Evolutionary conservation across 2,113 vertebrate species (phyloP), one percentile per base, ranked within the genome.

Genomic region (Ia io): DNA sequence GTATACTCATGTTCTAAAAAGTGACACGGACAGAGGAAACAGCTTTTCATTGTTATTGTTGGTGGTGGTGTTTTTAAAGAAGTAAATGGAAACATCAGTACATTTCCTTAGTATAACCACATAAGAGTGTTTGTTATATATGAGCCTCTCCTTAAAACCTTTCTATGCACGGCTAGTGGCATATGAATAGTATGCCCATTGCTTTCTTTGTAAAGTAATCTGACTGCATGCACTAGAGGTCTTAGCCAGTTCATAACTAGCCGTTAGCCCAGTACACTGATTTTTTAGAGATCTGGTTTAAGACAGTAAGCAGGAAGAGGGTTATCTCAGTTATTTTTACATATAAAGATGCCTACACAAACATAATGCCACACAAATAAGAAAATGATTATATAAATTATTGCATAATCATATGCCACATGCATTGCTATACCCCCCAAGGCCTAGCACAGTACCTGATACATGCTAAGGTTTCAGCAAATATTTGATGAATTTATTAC

Each of bases 281-380:
- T n/a, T 77, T 77, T 67, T 90, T 85, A 90, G n/a, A 94, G 77
- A 93, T 56, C n/a, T 63, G 53, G 12, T 37, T 86, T 69, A 93
- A 79, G 17, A 83, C 23, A 47, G 51, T 5, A 78, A 51, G 23
- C n/a, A 80, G 9, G 37, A 91, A 65, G 12, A 95, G 25, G 25
- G 22, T 70, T 78, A 44, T 17, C 47, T 13, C 5, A 35, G 9
- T 67, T 70, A 35, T 14, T 63, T 83, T 56, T 74, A 82, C n/a
- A 79, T 40, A 85, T 20, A 59, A 86, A 84, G 30, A 25, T 51
- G 32, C 56, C 63, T 40, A 44, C 84, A 80, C 28, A 93, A 93
- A 63, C 9, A 53, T 16, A 73, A 61, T 42, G 35, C 9, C 3
- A 32, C 40, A 61, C 59, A 80, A 85, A 76, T 30, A 76, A 80